Base-by-base conservation (phyloP, 2,113 vertebrate genomes). In the Atlantisia rogersi region DNA sequence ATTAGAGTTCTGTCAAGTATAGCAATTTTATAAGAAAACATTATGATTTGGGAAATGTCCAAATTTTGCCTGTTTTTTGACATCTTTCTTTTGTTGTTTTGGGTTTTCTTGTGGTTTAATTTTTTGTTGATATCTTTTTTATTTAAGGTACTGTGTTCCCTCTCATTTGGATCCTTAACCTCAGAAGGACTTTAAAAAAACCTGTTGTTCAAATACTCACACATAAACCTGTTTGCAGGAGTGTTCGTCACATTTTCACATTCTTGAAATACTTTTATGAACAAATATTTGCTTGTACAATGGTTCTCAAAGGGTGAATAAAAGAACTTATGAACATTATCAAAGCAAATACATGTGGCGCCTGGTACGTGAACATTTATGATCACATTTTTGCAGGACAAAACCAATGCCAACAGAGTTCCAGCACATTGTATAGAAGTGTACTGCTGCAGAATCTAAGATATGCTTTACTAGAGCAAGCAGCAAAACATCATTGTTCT, bases 241-340 rank as follows among this genome's bases (percentile, higher is more conserved):
- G 42, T 7, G 58, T 44, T 76, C 2, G 2, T 22, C 37, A 63
- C n/a, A 46, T 58, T 93, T 94, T 93, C 58, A 95, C 62, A 55
- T 92, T 91, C 95, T 94, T 31, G n/a, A 91, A 90, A 82, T 75
- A 74, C 32, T 79, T 69, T 75, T 64, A 53, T 87, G 88, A 88
- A 73, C 69, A 97, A 93, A 95, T 96, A 91, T 95, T 95, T 96
- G 70, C 91, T 59, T 48, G 29, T 90, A 64, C 35, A 90, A 75
- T 39, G 26, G 48, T 46, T 82, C 80, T 91, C 69, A 73, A 44
- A 89, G 69, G 83, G 40, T 32, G 69, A 73, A 73, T 76, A 92
- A 87, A 87, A 92, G 65, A 82, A 46, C 37, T 89, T 46, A 67
- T 1, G 37, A 89, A 52, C 28, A 58, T 86, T 95, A 96, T 96